Conservation (phyloP, 1,140 invertebrate genomes). For the Hyles vespertilio region DNA sequence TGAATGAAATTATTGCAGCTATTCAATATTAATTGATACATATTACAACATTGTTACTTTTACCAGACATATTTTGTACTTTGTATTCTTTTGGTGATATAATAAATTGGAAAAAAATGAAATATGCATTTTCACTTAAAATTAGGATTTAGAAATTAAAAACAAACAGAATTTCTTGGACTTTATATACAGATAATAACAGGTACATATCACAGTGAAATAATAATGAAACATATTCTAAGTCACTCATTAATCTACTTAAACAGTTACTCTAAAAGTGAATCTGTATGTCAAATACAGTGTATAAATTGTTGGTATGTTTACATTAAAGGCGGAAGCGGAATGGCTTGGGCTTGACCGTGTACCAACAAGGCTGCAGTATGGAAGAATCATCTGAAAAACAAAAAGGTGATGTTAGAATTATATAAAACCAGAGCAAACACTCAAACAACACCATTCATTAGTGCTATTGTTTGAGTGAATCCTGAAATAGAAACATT, state of each 20-base stretch:
- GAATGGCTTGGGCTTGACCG: conserved; percentile 75
- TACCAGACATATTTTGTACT: not conserved
- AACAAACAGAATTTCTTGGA: conserved; percentile 7
- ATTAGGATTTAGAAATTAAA: conserved; percentile 1
- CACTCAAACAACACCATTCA: conserved; percentile 55
- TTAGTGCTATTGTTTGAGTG: conserved; percentile 50
- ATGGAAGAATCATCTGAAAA: conserved; percentile 74
- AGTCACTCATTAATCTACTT: conserved; percentile 15
- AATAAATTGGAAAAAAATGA: conserved; percentile 10
- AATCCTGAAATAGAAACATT: conserved; percentile 50
- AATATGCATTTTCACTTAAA: conserved; percentile 10
- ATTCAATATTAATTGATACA: not conserved
- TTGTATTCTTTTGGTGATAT: conserved; percentile 1
- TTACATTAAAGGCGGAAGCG: conserved; percentile 75
- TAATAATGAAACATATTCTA: conserved; percentile 5
- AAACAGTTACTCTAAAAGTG: conserved; percentile 24
- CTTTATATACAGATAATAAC: conserved; percentile 34
- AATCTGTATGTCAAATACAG: conserved; percentile 36
- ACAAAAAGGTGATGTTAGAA: conserved; percentile 73
- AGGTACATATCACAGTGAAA: conserved; percentile 50
- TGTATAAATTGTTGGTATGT: conserved; percentile 55
- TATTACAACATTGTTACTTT: not conserved
- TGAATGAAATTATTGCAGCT: not conserved
- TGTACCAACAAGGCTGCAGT: conserved; percentile 74
- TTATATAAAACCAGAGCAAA: conserved; percentile 46